Percentiles rank a stretch among this genome's conserved stretches.
These are phyloP conservation scores for Coptotermes formosanus DNA, from an alignment of 1,140 invertebrate species.

Conservation along the genomic window DNA sequence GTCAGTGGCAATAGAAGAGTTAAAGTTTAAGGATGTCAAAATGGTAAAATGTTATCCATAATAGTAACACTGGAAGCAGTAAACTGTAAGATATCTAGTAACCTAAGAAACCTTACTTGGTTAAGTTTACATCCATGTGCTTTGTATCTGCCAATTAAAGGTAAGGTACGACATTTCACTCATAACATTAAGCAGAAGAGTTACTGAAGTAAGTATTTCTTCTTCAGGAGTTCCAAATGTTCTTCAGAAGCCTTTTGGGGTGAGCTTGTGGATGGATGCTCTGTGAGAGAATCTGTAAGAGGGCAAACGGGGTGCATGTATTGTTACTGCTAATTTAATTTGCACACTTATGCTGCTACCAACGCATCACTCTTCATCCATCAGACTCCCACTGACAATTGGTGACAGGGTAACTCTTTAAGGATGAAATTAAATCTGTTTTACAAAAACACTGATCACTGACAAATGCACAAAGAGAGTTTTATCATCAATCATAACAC, in stretches of 20 bases:
- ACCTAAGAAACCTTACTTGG: not conserved
- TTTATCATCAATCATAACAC: no score
- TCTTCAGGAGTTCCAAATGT: constrained; percentile 31
- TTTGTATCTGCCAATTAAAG: not conserved
- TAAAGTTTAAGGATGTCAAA: not conserved
- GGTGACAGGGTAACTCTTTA: no score
- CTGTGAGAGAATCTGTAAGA: constrained; percentile 19
- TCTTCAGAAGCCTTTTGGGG: constrained; percentile 24
- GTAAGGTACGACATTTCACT: not conserved
- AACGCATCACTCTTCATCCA: no score
- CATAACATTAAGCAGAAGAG: not conserved
- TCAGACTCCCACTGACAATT: no score
- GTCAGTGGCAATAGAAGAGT: no score
- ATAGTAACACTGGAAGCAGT: not conserved
- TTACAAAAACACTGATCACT: no score
- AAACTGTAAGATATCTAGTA: not conserved
- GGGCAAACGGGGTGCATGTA: no score
- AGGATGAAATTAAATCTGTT: no score
- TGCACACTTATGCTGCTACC: no score
- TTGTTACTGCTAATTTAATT: no score
- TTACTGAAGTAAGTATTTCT: constrained; percentile 36
- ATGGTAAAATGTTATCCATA: not conserved
- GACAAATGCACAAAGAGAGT: no score
- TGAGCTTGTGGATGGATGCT: constrained; percentile 22
- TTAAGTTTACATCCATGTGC: not conserved